Evolutionary conservation across 2,888 invertebrate species (phyloP).

Genomic region (Flexamia atlantica): DNA sequence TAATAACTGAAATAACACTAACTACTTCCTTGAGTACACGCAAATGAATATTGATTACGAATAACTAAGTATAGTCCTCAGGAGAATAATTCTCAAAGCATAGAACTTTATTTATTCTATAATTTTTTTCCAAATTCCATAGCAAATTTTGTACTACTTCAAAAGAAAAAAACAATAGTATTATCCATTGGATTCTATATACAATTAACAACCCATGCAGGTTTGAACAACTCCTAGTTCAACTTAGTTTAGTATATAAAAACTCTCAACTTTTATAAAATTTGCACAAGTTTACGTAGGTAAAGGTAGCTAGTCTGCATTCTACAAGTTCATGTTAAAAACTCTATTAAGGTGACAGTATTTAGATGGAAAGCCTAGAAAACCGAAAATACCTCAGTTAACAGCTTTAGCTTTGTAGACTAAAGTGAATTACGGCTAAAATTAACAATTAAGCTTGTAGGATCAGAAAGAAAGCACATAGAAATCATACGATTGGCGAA

Average conservation of each 20-base stretch:
- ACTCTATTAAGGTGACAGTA: background rate
- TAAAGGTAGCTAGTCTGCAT: slow-evolving; percentile 4
- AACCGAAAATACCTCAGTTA: slow-evolving; percentile 5
- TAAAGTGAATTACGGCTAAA: slow-evolving; percentile 6
- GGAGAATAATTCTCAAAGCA: too few relatives aligned
- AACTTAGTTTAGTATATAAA: slow-evolving; percentile 38
- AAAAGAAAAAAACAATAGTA: background rate
- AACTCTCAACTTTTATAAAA: slow-evolving; percentile 32
- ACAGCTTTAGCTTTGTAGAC: background rate
- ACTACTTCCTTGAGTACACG: too few relatives aligned
- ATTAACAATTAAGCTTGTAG: slow-evolving; percentile 8
- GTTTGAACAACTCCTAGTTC: slow-evolving; percentile 42
- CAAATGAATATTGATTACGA: too few relatives aligned
- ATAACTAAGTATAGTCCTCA: too few relatives aligned
- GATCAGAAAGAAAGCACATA: slow-evolving; percentile 34
- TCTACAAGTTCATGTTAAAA: background rate
- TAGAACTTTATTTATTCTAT: background rate
- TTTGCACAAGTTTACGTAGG: slow-evolving; percentile 10
- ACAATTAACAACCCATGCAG: slow-evolving; percentile 14
- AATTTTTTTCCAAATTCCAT: background rate
- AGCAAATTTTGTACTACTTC: slow-evolving; percentile 18
- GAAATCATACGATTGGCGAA: background rate
- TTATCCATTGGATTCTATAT: background rate
- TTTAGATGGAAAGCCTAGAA: background rate
- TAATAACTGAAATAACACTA: too few relatives aligned